These are phyloP conservation scores for Clarias laeviceps DNA, from an alignment of 2,797 vertebrate genomes.

Conservation along the genomic window DNA sequence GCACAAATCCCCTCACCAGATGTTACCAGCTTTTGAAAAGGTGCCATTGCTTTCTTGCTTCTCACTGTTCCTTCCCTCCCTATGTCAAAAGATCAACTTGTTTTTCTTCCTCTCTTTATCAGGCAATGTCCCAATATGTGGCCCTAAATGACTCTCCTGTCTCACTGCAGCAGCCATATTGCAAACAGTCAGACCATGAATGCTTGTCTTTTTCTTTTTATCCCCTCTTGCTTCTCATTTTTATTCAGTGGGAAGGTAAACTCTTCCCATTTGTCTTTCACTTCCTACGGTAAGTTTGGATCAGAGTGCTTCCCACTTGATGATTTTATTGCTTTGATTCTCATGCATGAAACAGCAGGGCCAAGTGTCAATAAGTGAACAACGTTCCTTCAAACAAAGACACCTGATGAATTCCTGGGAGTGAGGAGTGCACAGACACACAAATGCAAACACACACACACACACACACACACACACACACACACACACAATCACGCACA, in stretches of 20 bases:
- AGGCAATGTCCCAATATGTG: constrained; percentile 53
- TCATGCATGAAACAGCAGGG: constrained; percentile 70
- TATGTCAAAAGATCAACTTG: constrained; percentile 57
- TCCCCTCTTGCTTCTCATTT: constrained; percentile 46
- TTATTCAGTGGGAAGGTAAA: constrained; percentile 66
- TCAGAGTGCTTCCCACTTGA: constrained; percentile 71
- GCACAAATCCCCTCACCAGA: constrained; percentile 71
- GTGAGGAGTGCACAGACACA: constrained; percentile 72
- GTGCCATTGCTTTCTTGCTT: constrained; percentile 60
- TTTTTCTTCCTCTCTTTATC: constrained; percentile 59
- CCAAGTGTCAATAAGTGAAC: constrained; percentile 79
- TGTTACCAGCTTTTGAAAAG: constrained; percentile 68
- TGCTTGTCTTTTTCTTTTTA: constrained; percentile 40
- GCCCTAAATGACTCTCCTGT: constrained; percentile 43
- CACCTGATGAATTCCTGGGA: constrained; percentile 62
- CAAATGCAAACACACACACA: constrained; percentile 20
- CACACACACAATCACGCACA: constrained; percentile 38
- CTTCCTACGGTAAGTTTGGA: constrained; percentile 74
- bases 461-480: constrained; percentile 41
- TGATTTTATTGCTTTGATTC: constrained; percentile 79
- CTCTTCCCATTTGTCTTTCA: constrained; percentile 69
- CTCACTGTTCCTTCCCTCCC: constrained; percentile 58
- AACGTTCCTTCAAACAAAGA: constrained; percentile 74
- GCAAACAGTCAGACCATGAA: constrained; percentile 49
- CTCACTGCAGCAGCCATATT: constrained; percentile 17